phyloP scores from a whole-genome alignment of 2,888 invertebrate species.

The Himalopsyche kuldschensis region DNA sequence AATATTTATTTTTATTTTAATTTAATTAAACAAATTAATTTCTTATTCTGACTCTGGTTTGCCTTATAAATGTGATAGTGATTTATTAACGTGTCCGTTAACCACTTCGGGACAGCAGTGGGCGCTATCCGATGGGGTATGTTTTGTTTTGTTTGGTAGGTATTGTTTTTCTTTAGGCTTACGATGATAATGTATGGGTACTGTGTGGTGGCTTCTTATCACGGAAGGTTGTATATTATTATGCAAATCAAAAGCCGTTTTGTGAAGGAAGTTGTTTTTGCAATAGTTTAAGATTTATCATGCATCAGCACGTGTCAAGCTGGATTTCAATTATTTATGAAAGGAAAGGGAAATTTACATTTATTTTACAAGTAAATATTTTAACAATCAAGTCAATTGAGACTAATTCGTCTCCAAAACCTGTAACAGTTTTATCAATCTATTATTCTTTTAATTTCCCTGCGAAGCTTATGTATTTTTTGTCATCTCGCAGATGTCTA shows the following conservation, averaged over 20 bases:
- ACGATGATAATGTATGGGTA: neutral
- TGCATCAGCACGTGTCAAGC: neutral
- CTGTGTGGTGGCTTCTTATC: neutral
- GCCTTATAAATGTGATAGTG: neutral
- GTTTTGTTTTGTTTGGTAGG: neutral
- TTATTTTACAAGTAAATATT: no score
- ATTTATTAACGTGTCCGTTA: neutral
- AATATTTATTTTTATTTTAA: no score
- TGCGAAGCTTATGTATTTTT: no score
- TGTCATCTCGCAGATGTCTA: no score
- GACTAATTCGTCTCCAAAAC: no score
- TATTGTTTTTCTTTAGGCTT: neutral
- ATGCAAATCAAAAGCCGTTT: neutral
- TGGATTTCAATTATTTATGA: no score
- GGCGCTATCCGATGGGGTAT: neutral
- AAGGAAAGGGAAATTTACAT: no score
- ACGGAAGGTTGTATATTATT: neutral
- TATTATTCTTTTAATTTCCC: no score
- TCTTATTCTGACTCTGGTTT: neutral
- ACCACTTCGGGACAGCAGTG: neutral
- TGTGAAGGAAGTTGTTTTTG: neutral
- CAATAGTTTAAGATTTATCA: neutral
- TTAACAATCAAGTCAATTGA: no score
- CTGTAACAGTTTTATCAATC: no score
- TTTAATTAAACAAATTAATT: neutral